Evolutionary conservation across 30 jellyfish, hydroid and myxozoan genomes (phyloP), one percentile per base, ranked within the genome.

Genomic region (Rhopilema esculentum): DNA sequence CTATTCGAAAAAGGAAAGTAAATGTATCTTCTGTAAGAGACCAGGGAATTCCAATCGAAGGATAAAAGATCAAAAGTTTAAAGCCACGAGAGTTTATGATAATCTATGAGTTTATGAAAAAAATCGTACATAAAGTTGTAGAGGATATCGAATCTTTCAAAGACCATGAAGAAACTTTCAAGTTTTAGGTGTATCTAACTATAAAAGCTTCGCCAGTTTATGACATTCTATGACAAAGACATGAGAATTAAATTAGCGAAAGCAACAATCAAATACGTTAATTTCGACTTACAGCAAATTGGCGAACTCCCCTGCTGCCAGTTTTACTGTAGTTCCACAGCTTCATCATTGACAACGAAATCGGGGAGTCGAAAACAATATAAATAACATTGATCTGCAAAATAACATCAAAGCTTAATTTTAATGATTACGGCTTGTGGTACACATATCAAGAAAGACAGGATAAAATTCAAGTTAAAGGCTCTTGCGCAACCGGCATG

Each of bases 241-340:
- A 24, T n/a, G 8, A 24, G 72, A 19, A 24, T 1, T 19, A 63
- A 6, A 19, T 63, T 4, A 7, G n/a, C 72, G 29, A 7, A 2
- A n/a, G 26, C 4, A 24, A n/a, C 6, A n/a, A 19, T 2, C 8
- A 63, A 20, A 26, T 8, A 67, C 20, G 23, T 40, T 40, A 12
- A 12, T 6, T 1, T 12, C 27, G 1, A 84, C 97, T 68, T 21
- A 91, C 96, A 21, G 92, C 92, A 69, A 93, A 93, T 80, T 93
- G 98, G 18, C 96, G 97, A 28, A 85, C 97, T 12, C 99, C 99
- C 82, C 99, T 85, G 23, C 84, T 68, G 16, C 98, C 98, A 8
- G 99, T 89, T 81, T 95, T 95, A 72, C 97, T 85, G 86, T 95
- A 95, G 82, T 95, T 95, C 99, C 99, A 95, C 24, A 95, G 63